phyloP scores from a whole-genome alignment of 2,797 vertebrate species.

The Betta splendens region DNA sequence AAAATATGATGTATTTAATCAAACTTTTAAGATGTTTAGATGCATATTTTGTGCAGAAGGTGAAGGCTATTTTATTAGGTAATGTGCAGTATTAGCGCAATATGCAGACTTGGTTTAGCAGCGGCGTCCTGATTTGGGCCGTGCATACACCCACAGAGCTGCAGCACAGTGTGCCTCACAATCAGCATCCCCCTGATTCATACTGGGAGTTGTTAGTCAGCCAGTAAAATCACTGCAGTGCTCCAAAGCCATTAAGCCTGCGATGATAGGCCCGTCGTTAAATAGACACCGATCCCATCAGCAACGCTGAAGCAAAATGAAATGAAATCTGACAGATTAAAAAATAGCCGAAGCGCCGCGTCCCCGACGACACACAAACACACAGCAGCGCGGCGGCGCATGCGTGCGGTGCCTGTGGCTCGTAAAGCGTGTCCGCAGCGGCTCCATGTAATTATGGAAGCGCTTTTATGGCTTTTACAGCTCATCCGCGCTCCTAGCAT shows the following conservation, averaged over 20 bases:
- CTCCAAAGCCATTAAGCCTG: constrained; percentile 60
- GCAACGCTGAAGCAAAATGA: constrained; percentile 47
- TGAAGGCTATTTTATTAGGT: not conserved
- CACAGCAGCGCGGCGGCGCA: constrained; percentile 16
- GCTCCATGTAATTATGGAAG: constrained; percentile 71
- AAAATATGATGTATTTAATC: constrained; percentile 1
- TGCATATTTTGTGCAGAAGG: not conserved
- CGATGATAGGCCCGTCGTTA: constrained; percentile 55
- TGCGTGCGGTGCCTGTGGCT: constrained; percentile 58
- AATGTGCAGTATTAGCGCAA: constrained; percentile 7
- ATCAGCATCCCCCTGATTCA: constrained; percentile 56
- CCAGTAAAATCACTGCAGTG: constrained; percentile 56
- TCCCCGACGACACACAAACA: constrained; percentile 13
- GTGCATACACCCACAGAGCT: constrained; percentile 17
- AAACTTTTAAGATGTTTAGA: constrained; percentile 1
- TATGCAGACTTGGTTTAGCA: constrained; percentile 12
- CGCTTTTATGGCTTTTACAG: constrained; percentile 77
- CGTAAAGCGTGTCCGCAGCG: constrained; percentile 65
- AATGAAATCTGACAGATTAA: constrained; percentile 50
- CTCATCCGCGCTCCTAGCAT: constrained; percentile 63
- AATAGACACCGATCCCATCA: constrained; percentile 61
- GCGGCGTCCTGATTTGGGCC: constrained; percentile 19
- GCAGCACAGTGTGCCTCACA: constrained; percentile 19
- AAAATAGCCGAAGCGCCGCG: constrained; percentile 31
- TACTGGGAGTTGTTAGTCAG: constrained; percentile 62